These are phyloP conservation scores for Cosmopolites sordidus DNA, from an alignment of 2,888 invertebrate species.

Conservation along the genomic window DNA sequence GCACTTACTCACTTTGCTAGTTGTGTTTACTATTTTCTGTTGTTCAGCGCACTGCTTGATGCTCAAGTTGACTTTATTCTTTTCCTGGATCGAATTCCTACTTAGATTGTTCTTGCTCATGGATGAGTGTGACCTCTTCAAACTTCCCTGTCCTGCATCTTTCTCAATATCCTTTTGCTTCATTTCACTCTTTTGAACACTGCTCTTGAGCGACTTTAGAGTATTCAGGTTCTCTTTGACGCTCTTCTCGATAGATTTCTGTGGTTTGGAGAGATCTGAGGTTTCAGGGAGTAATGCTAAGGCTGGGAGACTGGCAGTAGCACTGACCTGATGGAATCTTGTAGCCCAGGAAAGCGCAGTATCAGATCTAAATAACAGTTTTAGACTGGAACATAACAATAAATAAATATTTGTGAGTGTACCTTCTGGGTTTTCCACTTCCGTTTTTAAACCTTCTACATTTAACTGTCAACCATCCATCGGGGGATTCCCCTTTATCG, in stretches of 20 bases:
- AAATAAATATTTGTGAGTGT: conserved; percentile 4
- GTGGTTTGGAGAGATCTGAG: conserved; percentile 29
- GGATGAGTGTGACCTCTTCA: conserved; percentile 45
- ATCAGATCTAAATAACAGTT: conserved; percentile 43
- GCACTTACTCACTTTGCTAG: conserved; percentile 20
- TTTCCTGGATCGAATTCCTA: conserved; percentile 32
- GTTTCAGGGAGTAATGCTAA: conserved; percentile 52
- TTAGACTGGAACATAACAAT: neutral
- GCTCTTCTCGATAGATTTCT: conserved; percentile 41
- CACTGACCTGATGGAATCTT: conserved; percentile 76
- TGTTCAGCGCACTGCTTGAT: conserved; percentile 34
- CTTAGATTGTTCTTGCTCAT: conserved; percentile 38
- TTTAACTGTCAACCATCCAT: conserved; percentile 90
- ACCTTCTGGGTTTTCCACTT: conserved; percentile 23
- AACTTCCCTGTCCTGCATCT: conserved; percentile 3
- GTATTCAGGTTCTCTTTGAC: conserved; percentile 45
- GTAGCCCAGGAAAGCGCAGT: conserved; percentile 59
- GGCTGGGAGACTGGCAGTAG: conserved; percentile 77
- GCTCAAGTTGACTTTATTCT: conserved; percentile 37
- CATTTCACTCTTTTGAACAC: conserved; percentile 17
- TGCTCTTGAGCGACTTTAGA: conserved; percentile 39
- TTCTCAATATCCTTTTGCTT: neutral
- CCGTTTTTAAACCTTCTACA: conserved; percentile 58
- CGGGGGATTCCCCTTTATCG: conserved; percentile 48
- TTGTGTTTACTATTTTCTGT: conserved; percentile 22